Conservation (phyloP, 2,797 vertebrate genomes). For the Phyllotis vaccarum region DNA sequence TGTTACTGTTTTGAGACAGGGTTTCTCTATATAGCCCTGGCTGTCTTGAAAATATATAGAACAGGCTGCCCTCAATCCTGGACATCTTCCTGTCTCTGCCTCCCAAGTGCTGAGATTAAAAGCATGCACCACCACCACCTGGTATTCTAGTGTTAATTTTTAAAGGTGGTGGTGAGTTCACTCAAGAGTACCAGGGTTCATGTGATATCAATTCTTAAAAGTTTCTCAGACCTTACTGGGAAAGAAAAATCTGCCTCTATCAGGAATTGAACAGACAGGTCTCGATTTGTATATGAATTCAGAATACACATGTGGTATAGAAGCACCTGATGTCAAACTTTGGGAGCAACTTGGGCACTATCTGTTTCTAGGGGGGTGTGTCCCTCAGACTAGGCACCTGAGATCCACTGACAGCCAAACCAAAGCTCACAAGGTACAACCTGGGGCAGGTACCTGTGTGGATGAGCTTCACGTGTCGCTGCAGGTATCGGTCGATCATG, state of each 20-base stretch:
- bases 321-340: neutral
- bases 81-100: neutral
- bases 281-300: neutral
- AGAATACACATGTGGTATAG: too few relatives aligned
- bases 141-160: neutral
- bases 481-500: constrained; percentile 98
- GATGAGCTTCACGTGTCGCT: constrained; percentile 97
- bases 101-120: neutral
- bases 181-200: neutral
- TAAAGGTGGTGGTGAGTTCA: neutral
- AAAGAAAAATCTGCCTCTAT: neutral
- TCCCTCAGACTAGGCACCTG: neutral
- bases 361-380: neutral
- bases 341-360: neutral
- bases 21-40: neutral
- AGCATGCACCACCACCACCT: neutral
- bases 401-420: neutral
- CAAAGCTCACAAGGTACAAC: neutral
- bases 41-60: neutral
- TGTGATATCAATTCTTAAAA: neutral
- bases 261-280: neutral
- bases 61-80: neutral
- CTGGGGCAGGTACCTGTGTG: constrained; percentile 92
- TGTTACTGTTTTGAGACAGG: neutral
- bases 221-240: neutral